phyloP scores from a whole-genome alignment of 2,888 invertebrate genomes.

The Drosophila hamatofila region DNA sequence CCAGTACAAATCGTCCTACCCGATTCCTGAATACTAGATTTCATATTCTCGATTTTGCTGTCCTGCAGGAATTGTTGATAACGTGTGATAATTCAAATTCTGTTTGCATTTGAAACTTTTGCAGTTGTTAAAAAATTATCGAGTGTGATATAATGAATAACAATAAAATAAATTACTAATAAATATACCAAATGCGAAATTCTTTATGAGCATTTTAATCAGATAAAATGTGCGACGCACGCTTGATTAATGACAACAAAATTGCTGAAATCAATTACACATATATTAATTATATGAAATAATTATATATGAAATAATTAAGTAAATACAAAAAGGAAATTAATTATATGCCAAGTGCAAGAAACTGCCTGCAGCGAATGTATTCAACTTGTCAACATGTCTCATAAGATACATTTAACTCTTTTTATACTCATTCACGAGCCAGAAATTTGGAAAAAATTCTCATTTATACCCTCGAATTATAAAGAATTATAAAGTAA shows the following conservation, averaged over 20 bases:
- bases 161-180: background rate
- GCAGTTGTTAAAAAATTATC: slow-evolving; percentile 9
- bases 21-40: background rate
- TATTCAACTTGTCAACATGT: background rate
- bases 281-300: background rate
- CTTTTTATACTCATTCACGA: no score
- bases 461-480: no score
- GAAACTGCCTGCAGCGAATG: slow-evolving; percentile 1
- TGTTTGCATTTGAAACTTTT: background rate
- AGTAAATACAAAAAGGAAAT: background rate
- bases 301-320: background rate
- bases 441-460: no score
- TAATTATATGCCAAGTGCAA: background rate
- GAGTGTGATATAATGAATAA: slow-evolving; percentile 6
- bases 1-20: no score
- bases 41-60: background rate
- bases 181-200: background rate
- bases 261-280: background rate
- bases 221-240: background rate
- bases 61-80: background rate
- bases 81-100: slow-evolving; percentile 1
- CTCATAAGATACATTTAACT: background rate
- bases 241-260: background rate
- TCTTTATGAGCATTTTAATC: background rate
- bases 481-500: no score